A percentile compares a stretch with the other conserved stretches of the same genome.
These are phyloP conservation scores for Griposia aprilina DNA, from an alignment of 2,888 invertebrate genomes.

Conservation along the genomic window DNA sequence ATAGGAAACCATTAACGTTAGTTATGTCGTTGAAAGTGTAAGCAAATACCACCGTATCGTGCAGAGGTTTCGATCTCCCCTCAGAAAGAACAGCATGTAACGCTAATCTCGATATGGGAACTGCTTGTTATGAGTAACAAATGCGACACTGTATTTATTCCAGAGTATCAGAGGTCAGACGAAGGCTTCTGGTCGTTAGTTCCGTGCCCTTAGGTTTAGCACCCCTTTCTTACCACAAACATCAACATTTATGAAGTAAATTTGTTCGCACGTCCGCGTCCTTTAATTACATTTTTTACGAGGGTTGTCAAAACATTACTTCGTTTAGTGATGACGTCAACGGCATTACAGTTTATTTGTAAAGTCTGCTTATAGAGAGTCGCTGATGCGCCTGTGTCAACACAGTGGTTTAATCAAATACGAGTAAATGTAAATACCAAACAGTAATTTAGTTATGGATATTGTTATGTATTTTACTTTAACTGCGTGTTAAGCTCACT, in stretches of 20 bases:
- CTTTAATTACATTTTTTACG: slow-evolving; percentile 38
- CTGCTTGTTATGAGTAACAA: not conserved
- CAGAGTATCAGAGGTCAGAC: not conserved
- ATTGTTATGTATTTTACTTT: slow-evolving; percentile 14
- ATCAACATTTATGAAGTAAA: not conserved
- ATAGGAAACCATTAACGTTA: not conserved
- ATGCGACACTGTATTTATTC: not conserved
- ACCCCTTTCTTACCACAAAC: not conserved
- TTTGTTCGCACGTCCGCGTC: not conserved
- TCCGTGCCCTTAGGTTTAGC: not conserved
- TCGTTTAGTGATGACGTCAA: slow-evolving; percentile 44
- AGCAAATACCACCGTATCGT: not conserved
- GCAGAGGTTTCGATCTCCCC: not conserved
- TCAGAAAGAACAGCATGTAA: not conserved
- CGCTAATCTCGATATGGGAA: not conserved
- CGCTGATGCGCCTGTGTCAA: slow-evolving; percentile 36
- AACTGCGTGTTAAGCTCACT: not conserved
- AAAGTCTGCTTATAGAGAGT: slow-evolving; percentile 12
- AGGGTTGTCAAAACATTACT: slow-evolving; percentile 21
- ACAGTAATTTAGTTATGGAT: not conserved
- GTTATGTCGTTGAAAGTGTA: not conserved
- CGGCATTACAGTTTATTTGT: slow-evolving; percentile 13
- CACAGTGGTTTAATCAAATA: slow-evolving; percentile 51
- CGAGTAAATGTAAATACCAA: slow-evolving; percentile 21
- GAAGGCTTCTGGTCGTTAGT: not conserved